Conservation (phyloP, 30 jellyfish, hydroid and myxozoan species). For the Cassiopea xamachana region DNA sequence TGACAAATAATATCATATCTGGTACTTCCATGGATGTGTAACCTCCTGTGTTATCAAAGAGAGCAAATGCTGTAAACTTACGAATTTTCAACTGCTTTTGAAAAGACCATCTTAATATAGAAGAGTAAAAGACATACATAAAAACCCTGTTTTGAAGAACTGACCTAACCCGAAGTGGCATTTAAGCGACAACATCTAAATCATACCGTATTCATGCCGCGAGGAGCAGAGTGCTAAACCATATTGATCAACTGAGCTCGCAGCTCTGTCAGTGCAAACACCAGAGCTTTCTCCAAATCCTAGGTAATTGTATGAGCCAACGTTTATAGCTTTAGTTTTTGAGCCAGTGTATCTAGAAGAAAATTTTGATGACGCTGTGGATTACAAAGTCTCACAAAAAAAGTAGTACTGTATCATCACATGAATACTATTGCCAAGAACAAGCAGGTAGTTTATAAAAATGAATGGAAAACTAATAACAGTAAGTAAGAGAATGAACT, state of each 20-base stretch:
- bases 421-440: no score
- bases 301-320: constrained; percentile 97
- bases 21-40: no score
- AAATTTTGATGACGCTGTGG: background rate
- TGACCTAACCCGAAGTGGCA: background rate
- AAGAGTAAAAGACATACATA: background rate
- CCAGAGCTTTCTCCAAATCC: constrained; percentile 98
- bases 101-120: no score
- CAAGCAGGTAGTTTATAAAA: no score
- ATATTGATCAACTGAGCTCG: constrained; percentile 47
- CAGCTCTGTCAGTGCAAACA: constrained; percentile 87
- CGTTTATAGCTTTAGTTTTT: constrained; percentile 74
- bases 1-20: no score
- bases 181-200: background rate
- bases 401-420: no score
- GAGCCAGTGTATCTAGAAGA: constrained; percentile 76
- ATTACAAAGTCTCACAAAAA: no score
- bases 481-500: no score
- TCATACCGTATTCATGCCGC: constrained; percentile 84
- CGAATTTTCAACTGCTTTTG: no score
- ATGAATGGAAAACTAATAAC: no score
- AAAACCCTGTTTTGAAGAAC: background rate
- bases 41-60: no score
- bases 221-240: constrained; percentile 87
- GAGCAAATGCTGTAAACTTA: no score